These are phyloP conservation scores for Procambarus virginalis DNA, from an alignment of 1,140 invertebrate genomes.

Conservation along the genomic window DNA sequence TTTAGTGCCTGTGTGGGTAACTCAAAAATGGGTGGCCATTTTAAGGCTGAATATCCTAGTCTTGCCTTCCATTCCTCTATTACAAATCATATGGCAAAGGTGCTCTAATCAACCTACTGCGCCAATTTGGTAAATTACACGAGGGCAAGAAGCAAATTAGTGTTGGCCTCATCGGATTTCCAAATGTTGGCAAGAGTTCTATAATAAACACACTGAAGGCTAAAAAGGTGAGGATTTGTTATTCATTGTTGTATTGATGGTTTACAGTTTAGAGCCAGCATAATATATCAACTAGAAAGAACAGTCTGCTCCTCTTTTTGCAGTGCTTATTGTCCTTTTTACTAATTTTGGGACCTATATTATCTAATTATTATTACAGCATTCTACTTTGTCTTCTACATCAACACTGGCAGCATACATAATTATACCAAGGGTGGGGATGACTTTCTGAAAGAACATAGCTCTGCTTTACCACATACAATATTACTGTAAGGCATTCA, in stretches of 20 bases:
- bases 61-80: constrained; percentile 98
- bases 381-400: too few relatives aligned
- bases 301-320: too few relatives aligned
- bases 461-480: too few relatives aligned
- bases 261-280: too few relatives aligned
- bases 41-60: constrained; percentile 95
- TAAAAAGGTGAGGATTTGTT: constrained; percentile 63
- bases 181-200: constrained; percentile 99
- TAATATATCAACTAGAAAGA: too few relatives aligned
- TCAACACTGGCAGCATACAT: too few relatives aligned
- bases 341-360: too few relatives aligned
- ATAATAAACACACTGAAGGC: constrained; percentile 92
- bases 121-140: constrained; percentile 97
- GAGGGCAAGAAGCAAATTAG: constrained; percentile 98
- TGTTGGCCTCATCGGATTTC: constrained; percentile 99
- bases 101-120: constrained; percentile 94
- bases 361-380: too few relatives aligned
- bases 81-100: constrained; percentile 99
- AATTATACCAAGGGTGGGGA: too few relatives aligned
- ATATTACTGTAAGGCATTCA: too few relatives aligned
- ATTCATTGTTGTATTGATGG: not conserved
- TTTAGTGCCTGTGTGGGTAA: constrained; percentile 97
- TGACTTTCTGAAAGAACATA: too few relatives aligned
- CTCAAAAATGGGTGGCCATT: constrained; percentile 90
- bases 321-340: too few relatives aligned